Evolutionary conservation across 2,888 invertebrate species (phyloP).

Genomic region (Drosophila greeni): DNA sequence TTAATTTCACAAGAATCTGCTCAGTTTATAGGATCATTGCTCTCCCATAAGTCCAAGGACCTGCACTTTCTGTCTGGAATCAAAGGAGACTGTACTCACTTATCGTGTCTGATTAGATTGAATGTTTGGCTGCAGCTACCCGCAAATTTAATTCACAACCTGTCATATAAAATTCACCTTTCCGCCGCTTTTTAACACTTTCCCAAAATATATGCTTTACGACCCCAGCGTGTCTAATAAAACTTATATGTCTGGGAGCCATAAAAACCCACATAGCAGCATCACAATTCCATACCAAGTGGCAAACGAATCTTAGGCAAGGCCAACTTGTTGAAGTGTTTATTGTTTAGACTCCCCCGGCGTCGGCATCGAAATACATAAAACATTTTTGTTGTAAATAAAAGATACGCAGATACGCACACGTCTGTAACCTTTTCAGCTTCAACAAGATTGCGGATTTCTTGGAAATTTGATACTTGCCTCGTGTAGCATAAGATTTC

Average conservation of each 20-base stretch:
- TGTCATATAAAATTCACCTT: slow-evolving; percentile 35
- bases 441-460: neutral
- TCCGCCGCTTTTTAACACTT: slow-evolving; percentile 33
- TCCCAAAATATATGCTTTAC: slow-evolving; percentile 42
- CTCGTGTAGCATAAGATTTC: neutral
- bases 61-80: neutral
- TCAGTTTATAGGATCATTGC: neutral
- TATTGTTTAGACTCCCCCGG: slow-evolving; percentile 48
- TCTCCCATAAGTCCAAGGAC: no score
- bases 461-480: slow-evolving; percentile 5
- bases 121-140: slow-evolving; percentile 1
- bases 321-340: slow-evolving; percentile 58
- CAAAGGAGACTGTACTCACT: neutral
- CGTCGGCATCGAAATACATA: slow-evolving; percentile 43
- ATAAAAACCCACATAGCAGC: slow-evolving; percentile 43
- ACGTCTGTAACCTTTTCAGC: slow-evolving; percentile 5
- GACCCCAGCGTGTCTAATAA: slow-evolving; percentile 51
- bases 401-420: slow-evolving; percentile 18
- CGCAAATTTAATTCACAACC: slow-evolving; percentile 14
- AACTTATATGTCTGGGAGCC: slow-evolving; percentile 41
- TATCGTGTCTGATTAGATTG: slow-evolving; percentile 19
- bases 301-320: slow-evolving; percentile 24
- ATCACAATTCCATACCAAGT: slow-evolving; percentile 15
- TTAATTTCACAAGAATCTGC: no score
- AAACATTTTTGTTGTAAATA: slow-evolving; percentile 47